These are phyloP conservation scores for Euborellia annulipes DNA, from an alignment of 1,140 invertebrate genomes.

Conservation along the genomic window DNA sequence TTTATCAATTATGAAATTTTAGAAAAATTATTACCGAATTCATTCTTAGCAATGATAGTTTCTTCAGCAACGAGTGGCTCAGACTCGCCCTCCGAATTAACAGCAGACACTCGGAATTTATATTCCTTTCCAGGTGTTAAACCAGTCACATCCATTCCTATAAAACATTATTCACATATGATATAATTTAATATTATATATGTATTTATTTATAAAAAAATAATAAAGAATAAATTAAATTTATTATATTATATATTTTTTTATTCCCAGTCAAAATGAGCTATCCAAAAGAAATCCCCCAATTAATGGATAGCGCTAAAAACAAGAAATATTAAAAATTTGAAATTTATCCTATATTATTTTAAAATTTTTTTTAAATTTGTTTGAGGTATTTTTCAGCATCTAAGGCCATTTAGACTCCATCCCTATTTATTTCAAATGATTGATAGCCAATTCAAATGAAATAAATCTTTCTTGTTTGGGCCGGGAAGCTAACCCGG, in stretches of 20 bases:
- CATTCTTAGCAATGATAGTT: conserved; percentile 88
- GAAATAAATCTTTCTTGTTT: too few species aligned
- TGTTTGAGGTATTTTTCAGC: too few species aligned
- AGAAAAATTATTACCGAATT: conserved; percentile 45
- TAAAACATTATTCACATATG: conserved; percentile 16
- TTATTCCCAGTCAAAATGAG: too few species aligned
- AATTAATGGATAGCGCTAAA: too few species aligned
- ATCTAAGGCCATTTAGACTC: too few species aligned
- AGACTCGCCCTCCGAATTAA: conserved; percentile 92
- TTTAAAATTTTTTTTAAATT: too few species aligned
- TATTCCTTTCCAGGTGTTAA: conserved; percentile 83
- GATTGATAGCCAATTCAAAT: too few species aligned
- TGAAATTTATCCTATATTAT: not conserved
- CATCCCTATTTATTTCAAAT: too few species aligned
- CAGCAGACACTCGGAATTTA: conserved; percentile 86
- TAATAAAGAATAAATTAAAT: not conserved
- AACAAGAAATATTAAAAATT: not conserved
- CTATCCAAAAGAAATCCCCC: too few species aligned
- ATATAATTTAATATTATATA: not conserved
- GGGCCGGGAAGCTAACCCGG: too few species aligned
- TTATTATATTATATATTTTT: not conserved
- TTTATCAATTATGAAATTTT: too few species aligned
- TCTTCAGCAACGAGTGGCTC: conserved; percentile 77
- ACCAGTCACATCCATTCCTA: conserved; percentile 64
- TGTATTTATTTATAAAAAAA: not conserved